These are phyloP conservation scores for Drosophila bipectinata DNA, from an alignment of 1,140 invertebrate genomes.

Conservation along the genomic window DNA sequence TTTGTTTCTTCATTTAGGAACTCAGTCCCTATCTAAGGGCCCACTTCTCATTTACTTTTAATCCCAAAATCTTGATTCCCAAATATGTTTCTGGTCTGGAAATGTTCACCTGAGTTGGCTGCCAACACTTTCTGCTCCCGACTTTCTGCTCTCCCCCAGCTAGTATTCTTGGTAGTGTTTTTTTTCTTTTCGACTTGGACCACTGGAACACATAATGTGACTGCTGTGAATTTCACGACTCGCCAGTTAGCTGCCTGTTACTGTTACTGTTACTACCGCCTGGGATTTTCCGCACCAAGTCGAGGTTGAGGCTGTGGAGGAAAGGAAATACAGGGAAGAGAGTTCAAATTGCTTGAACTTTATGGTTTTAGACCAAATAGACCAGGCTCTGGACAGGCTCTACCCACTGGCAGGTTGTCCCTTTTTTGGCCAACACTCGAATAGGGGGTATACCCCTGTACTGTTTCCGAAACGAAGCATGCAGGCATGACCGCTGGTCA, in stretches of 20 bases:
- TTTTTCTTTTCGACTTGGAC: conserved; percentile 3
- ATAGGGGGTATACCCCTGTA: background rate
- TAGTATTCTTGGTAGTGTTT: background rate
- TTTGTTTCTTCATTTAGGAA: background rate
- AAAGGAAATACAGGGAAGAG: conserved; percentile 29
- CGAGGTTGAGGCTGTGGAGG: background rate
- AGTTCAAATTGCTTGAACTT: conserved; percentile 80
- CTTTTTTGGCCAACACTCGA: conserved; percentile 43
- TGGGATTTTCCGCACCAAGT: conserved; percentile 9
- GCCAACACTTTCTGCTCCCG: background rate
- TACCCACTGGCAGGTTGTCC: conserved; percentile 65
- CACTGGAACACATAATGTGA: conserved; percentile 62
- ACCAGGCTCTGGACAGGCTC: conserved; percentile 34
- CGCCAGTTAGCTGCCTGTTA: conserved; percentile 62
- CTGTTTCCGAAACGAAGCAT: conserved; percentile 32
- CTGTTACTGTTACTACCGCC: conserved; percentile 47
- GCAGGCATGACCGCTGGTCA: conserved; percentile 58
- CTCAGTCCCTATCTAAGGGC: too few relatives aligned
- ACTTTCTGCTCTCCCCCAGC: background rate
- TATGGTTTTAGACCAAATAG: conserved; percentile 76
- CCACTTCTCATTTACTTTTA: too few relatives aligned
- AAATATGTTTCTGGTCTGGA: background rate
- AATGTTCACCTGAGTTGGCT: background rate
- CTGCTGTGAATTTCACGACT: conserved; percentile 79
- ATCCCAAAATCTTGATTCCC: background rate